These are phyloP conservation scores for Gambusia holbrooki DNA, from an alignment of 2,113 vertebrate species.

Conservation along the genomic window DNA sequence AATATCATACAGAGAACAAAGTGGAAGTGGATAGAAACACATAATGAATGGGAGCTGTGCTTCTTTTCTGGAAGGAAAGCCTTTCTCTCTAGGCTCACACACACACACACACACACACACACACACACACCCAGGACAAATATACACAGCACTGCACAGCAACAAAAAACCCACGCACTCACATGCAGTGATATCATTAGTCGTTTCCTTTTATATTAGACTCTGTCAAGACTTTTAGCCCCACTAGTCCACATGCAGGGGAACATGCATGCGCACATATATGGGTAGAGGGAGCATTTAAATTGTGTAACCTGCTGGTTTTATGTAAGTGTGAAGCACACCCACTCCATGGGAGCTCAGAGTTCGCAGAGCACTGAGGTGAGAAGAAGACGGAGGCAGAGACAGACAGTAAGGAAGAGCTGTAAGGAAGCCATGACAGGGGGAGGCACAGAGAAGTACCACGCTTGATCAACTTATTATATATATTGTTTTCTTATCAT, in stretches of 20 bases:
- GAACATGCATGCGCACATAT: slow-evolving; percentile 43
- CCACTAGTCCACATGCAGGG: slow-evolving; percentile 45
- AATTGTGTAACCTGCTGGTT: slow-evolving; percentile 69
- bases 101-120: no score
- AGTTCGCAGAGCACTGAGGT: slow-evolving; percentile 53
- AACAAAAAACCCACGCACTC: slow-evolving; percentile 27
- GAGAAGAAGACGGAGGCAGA: slow-evolving; percentile 28
- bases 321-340: slow-evolving; percentile 70
- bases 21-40: slow-evolving; percentile 11
- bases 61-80: slow-evolving; percentile 11
- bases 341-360: slow-evolving; percentile 69
- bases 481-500: not conserved
- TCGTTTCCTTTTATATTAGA: slow-evolving; percentile 51
- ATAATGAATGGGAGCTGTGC: slow-evolving; percentile 23
- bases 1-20: slow-evolving; percentile 8
- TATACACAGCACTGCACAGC: slow-evolving; percentile 7
- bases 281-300: slow-evolving; percentile 30
- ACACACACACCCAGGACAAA: not conserved
- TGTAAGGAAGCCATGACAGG: slow-evolving; percentile 2
- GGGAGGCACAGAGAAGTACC: not conserved
- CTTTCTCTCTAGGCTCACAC: not conserved
- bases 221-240: slow-evolving; percentile 46
- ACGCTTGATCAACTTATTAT: not conserved
- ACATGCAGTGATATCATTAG: slow-evolving; percentile 24
- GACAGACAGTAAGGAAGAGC: slow-evolving; percentile 20